Evolutionary conservation across 2,888 invertebrate species (phyloP).

Genomic region (Pyrocoelia pectoralis): DNA sequence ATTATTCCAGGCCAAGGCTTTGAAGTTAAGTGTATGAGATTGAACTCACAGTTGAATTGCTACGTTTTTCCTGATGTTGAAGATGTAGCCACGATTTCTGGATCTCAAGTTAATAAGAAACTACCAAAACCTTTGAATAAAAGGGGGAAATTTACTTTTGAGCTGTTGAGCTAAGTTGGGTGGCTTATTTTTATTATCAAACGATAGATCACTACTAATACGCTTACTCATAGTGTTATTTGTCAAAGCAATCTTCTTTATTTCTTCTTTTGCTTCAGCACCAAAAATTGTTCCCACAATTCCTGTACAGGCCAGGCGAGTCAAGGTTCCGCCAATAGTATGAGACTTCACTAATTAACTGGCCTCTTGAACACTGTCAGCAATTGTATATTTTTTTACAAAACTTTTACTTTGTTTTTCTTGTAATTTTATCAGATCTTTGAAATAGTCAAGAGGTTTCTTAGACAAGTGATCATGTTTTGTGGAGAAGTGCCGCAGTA

Average conservation of each 20-base stretch:
- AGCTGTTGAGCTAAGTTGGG: too few relatives aligned
- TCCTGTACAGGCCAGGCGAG: slow-evolving; percentile 7
- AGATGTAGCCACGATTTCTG: too few relatives aligned
- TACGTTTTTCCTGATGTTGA: too few relatives aligned
- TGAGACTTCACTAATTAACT: slow-evolving; percentile 16
- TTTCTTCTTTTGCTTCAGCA: slow-evolving; percentile 16
- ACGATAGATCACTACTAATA: too few relatives aligned
- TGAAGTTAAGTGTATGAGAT: too few relatives aligned
- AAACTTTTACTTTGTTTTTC: slow-evolving; percentile 14
- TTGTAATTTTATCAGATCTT: slow-evolving; percentile 13
- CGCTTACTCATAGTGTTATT: slow-evolving; percentile 14
- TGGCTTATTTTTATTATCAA: too few relatives aligned
- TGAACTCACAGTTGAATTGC: too few relatives aligned
- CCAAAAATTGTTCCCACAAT: slow-evolving; percentile 16
- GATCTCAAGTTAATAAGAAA: too few relatives aligned
- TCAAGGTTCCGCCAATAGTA: slow-evolving; percentile 15
- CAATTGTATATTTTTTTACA: not conserved
- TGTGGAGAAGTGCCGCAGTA: slow-evolving; percentile 8
- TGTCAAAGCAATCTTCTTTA: slow-evolving; percentile 13
- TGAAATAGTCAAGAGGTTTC: slow-evolving; percentile 13
- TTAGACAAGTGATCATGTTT: slow-evolving; percentile 15
- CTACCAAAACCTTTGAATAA: too few relatives aligned
- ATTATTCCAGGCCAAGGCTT: too few relatives aligned
- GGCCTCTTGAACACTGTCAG: not conserved
- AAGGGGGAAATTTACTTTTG: too few relatives aligned